Base-by-base conservation (phyloP, 2,797 vertebrate species). In the Aphelocoma californica region DNA sequence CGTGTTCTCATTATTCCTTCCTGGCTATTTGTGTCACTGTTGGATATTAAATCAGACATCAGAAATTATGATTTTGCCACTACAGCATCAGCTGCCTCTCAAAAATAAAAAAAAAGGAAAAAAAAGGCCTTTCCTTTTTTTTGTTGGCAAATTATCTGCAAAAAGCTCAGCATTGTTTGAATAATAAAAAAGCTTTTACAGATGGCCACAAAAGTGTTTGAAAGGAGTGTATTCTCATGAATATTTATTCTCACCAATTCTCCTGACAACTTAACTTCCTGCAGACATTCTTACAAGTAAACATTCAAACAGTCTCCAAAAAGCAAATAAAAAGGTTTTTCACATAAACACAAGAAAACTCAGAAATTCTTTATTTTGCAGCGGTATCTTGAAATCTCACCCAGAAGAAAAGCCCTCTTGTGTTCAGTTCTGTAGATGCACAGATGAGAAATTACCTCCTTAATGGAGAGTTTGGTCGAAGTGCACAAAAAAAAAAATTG, bases 181-280 rank as follows among this genome's bases (percentile, higher is more conserved):
- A 90, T 94, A 90, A 92, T 92, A 92, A 93, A 96, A 94, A 90
- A 95, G 88, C 78, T 92, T 93, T 96, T 96, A 93, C 93, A 97
- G 94, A 93, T 93, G 92, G 93, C 67, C 60, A 2, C 60, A 85
- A 73, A 95, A 93, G 81, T 31, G 0, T 79, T 92, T 87, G 78
- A 83, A 93, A 51, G 0, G 0, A 66, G 58, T 94, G 20, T 17
- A 19, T 84, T 81, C 94, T 95, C 93, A 95, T 95, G 93, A 97
- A 95, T 97, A 96, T 96, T 97, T 94, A 96, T 97, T 70, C 71
- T 73, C 62, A 81, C 66, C 86, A 60, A 2, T 93, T 93, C 96
- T 92, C 75, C 62, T 57, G 78, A 94, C 90, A 79, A 88, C 86
- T 95, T 95, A 74, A 94, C 81, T 94, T 94, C 80, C 90, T 4